Evolutionary conservation across 1,140 invertebrate species (phyloP).

Genomic region (Leptinotarsa lineolata): DNA sequence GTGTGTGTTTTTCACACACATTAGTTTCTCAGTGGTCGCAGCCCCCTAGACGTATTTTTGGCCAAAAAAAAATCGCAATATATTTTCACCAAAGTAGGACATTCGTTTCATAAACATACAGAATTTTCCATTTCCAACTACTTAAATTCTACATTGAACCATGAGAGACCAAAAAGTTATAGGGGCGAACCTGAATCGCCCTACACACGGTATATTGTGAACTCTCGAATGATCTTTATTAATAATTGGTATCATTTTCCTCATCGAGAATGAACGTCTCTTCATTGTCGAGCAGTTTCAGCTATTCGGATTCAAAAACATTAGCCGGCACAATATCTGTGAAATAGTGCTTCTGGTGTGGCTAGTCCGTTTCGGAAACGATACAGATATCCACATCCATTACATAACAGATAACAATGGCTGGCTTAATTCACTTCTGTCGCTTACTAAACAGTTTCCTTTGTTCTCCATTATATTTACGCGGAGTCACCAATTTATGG

Average conservation of each 20-base stretch:
- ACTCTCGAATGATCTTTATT: neutral
- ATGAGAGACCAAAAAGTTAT: too few species aligned
- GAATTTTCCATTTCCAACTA: too few species aligned
- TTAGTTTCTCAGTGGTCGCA: too few species aligned
- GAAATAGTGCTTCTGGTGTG: slow-evolving; percentile 36
- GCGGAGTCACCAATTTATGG: slow-evolving; percentile 34
- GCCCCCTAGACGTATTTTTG: too few species aligned
- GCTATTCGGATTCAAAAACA: slow-evolving; percentile 21
- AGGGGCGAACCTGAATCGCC: too few species aligned
- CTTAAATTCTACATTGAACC: too few species aligned
- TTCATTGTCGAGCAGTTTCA: neutral
- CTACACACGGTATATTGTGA: too few species aligned
- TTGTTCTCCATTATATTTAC: slow-evolving; percentile 38
- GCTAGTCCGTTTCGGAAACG: slow-evolving; percentile 31
- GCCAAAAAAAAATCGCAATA: too few species aligned
- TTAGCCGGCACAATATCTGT: slow-evolving; percentile 35
- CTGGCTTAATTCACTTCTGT: slow-evolving; percentile 43
- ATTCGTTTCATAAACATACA: too few species aligned
- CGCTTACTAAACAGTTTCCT: slow-evolving; percentile 43
- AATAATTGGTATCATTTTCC: neutral
- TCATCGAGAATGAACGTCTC: neutral
- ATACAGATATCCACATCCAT: slow-evolving; percentile 41
- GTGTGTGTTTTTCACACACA: too few species aligned
- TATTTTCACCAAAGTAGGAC: too few species aligned
- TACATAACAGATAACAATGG: slow-evolving; percentile 43